Base-by-base conservation (phyloP, 2,888 invertebrate species). In the Thymelicus lineola region DNA sequence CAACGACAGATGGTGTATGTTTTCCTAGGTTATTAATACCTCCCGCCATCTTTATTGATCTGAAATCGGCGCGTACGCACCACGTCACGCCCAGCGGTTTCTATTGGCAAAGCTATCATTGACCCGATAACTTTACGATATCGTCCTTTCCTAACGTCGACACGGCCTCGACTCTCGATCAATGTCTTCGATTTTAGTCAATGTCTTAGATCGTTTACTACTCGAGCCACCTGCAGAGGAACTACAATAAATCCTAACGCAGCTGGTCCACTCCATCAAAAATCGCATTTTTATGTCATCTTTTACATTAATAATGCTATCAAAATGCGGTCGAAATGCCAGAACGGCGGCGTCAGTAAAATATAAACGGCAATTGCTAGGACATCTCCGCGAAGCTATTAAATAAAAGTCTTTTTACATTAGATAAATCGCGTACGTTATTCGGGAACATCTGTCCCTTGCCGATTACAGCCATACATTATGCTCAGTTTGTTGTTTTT, bases 401-500 rank as follows among this genome's bases (percentile, higher is more conserved):
- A 93, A 93, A 93, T 92, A 91, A 93, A 91, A 93, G 90, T 91
- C 87, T 90, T 91, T 92, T 89, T 90, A 88, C 91, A 91, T 93
- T 93, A 93, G 92, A 93, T 91, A 92, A 93, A 93, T 93, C 89
- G 92, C 86, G 80, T 79, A 82, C 88, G 92, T 90, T 90, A 90
- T 91, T 91, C 86, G 89, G 90, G 86, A 90, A 88, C 92, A 93
- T 93, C 91, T 93, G 93, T 92, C 91, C 91, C 91, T 86, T 88
- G 86, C 88, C 90, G 91, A 92, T 92, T 91, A 91, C 90, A 86
- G 83, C 88, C 87, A 90, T 91, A 92, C 92, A 92, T 93, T 93
- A 92, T 92, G 87, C 92, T 86, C 90, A 88, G 92, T 92, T 92
- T 93, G 92, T 92, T 93, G 92, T 93, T 92, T 92, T 93, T 93